These are phyloP conservation scores for Dinoponera quadriceps DNA, from an alignment of 1,140 invertebrate species.

Conservation along the genomic window DNA sequence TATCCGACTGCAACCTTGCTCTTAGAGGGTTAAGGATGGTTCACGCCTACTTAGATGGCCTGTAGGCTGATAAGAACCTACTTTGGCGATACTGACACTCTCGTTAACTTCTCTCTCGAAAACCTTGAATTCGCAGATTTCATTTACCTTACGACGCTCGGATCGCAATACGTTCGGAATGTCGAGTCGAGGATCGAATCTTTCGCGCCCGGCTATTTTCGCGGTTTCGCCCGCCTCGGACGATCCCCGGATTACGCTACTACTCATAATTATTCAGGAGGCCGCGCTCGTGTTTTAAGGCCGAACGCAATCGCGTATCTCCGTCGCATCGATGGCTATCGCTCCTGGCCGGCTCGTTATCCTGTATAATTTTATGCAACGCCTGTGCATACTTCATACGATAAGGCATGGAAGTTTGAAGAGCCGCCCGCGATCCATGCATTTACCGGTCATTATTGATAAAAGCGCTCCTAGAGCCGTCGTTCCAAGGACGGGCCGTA, in stretches of 20 bases:
- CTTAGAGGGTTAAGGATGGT: too few species aligned
- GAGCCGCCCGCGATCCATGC: slow-evolving; percentile 36
- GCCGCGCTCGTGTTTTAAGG: slow-evolving; percentile 35
- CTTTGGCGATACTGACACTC: too few species aligned
- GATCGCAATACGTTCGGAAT: slow-evolving; percentile 17
- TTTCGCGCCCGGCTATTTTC: slow-evolving; percentile 13
- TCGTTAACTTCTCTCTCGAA: too few species aligned
- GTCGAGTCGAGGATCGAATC: slow-evolving; percentile 16
- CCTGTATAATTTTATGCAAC: slow-evolving; percentile 48
- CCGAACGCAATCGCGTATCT: slow-evolving; percentile 43
- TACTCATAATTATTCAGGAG: slow-evolving; percentile 49
- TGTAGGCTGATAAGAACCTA: too few species aligned
- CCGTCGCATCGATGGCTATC: slow-evolving; percentile 47
- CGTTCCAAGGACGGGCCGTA: slow-evolving; percentile 33
- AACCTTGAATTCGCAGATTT: background rate
- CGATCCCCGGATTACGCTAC: slow-evolving; percentile 24
- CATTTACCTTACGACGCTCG: background rate
- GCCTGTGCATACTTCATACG: slow-evolving; percentile 46
- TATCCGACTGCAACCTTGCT: too few species aligned
- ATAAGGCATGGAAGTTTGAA: slow-evolving; percentile 48
- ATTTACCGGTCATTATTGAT: slow-evolving; percentile 47
- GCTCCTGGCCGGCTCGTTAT: slow-evolving; percentile 24
- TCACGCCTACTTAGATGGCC: too few species aligned
- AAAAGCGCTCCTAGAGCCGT: slow-evolving; percentile 38
- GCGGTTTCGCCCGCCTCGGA: slow-evolving; percentile 19